Percentiles rank a stretch among this genome's conserved stretches.
Conservation (phyloP, 2,797 vertebrate species). For the Sebastes trivittatus region DNA sequence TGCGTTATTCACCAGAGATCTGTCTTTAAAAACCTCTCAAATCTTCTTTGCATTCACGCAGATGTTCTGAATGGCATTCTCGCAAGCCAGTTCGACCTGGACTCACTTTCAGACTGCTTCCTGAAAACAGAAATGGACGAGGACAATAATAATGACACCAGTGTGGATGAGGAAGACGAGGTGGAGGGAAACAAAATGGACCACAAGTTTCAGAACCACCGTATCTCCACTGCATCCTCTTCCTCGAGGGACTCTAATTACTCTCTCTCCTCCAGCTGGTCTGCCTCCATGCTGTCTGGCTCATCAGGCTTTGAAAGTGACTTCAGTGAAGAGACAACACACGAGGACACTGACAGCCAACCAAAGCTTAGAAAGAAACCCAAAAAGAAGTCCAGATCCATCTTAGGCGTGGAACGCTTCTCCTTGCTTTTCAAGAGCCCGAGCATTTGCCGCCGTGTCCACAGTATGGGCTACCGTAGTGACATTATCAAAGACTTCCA, state of each 20-base stretch:
- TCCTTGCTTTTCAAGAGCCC: constrained; percentile 83
- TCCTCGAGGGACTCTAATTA: constrained; percentile 81
- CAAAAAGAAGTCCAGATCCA: constrained; percentile 77
- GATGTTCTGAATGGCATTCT: constrained; percentile 89
- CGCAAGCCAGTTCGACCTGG: constrained; percentile 76
- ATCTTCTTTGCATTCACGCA: constrained; percentile 43
- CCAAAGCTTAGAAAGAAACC: constrained; percentile 65
- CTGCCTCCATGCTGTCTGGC: constrained; percentile 84
- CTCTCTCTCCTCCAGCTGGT: constrained; percentile 79
- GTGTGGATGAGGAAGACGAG: constrained; percentile 69
- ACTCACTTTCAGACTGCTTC: constrained; percentile 56
- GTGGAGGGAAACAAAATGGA: constrained; percentile 58
- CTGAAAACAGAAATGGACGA: constrained; percentile 54
- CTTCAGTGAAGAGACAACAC: constrained; percentile 84
- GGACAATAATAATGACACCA: constrained; percentile 51
- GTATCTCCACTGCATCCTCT: constrained; percentile 76
- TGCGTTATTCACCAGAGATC: background rate
- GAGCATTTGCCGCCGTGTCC: constrained; percentile 79
- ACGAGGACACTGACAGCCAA: constrained; percentile 78
- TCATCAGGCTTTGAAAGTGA: constrained; percentile 91
- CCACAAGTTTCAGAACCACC: constrained; percentile 54
- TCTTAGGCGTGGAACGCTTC: constrained; percentile 83
- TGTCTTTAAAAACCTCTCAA: background rate
- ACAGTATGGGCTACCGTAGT: constrained; percentile 82
- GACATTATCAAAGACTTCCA: constrained; percentile 51